Base-by-base conservation (phyloP, 2,113 vertebrate genomes). In the Cheirogaleus medius region DNA sequence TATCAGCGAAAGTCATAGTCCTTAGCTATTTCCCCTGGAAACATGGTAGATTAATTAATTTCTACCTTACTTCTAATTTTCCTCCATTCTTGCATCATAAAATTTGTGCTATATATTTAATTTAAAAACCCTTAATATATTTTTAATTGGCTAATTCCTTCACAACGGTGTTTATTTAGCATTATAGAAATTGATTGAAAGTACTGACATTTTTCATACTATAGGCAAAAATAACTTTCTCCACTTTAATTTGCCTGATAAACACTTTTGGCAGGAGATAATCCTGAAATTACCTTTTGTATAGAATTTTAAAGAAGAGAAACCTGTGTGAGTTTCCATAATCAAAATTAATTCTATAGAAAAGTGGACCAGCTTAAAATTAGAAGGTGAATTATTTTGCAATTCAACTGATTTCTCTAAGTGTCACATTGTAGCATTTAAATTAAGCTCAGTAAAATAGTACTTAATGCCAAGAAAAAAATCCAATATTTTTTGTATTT, bases 191-290 rank as follows among this genome's bases (percentile, higher is more conserved):
- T 81, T 90, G 18, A 85, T 90, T 90, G 73, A 69, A 97, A 95
- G 23, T 92, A 73, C 5, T 77, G 47, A 68, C 23, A 87, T 58
- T 94, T 97, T 56, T 68, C 64, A 80, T 52, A 58, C 68, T 87
- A 74, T 54, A 84, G 52, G 23, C 52, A 95, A 94, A 95, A 95
- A 86, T 90, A 92, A 94, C 37, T 97, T 95, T 78, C 52, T 78
- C 58, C 14, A 92, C 29, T 97, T 95, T 90, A 93, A 94, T 96
- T 95, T 96, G 8, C 42, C 42, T 86, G 20, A 66, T 92, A 94
- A 74, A 92, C 10, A 92, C 29, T 90, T 94, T 94, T 69, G 81
- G 66, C 42, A 73, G 78, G 44, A 93, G 63, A 73, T 89, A 60
- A 93, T 64, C 63, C 34, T 69, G 42, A 91, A 97, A 91, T 89